Percentiles rank a stretch among this genome's conserved stretches.
phyloP scores from a whole-genome alignment of 2,113 vertebrate genomes.

The Micromys minutus region DNA sequence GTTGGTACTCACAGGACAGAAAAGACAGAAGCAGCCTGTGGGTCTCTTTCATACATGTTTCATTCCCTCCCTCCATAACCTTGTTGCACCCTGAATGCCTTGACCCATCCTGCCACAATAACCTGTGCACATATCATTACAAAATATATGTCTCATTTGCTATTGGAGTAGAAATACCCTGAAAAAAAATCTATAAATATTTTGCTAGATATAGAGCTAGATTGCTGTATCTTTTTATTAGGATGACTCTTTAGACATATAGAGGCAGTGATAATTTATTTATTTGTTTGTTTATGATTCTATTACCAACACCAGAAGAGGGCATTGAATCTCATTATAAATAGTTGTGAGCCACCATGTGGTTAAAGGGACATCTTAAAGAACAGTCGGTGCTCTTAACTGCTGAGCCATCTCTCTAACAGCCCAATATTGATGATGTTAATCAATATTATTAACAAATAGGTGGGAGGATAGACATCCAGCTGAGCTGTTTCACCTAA shows the following conservation, averaged over 20 bases:
- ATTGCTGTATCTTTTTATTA: slow-evolving; percentile 15
- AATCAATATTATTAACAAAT: slow-evolving; percentile 66
- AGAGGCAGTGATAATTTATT: neutral
- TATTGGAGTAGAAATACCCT: slow-evolving; percentile 9
- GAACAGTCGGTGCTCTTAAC: too few species aligned
- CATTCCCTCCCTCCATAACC: neutral
- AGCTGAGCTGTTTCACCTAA: neutral
- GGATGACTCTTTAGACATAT: neutral
- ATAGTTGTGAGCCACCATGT: too few species aligned
- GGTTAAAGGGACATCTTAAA: too few species aligned
- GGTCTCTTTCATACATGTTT: too few species aligned
- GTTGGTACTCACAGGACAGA: neutral
- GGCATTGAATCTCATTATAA: too few species aligned
- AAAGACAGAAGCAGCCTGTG: neutral
- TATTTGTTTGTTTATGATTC: too few species aligned
- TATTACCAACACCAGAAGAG: too few species aligned
- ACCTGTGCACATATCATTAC: neutral
- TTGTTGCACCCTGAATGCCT: neutral
- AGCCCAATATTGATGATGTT: neutral
- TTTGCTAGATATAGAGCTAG: slow-evolving; percentile 5
- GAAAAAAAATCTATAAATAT: neutral
- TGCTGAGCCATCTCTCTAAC: too few species aligned
- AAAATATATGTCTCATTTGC: slow-evolving; percentile 11
- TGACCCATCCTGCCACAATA: neutral
- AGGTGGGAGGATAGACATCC: slow-evolving; percentile 65